Conservation (phyloP, 2,888 invertebrate species). For the Cryptophagus acutangulus region DNA sequence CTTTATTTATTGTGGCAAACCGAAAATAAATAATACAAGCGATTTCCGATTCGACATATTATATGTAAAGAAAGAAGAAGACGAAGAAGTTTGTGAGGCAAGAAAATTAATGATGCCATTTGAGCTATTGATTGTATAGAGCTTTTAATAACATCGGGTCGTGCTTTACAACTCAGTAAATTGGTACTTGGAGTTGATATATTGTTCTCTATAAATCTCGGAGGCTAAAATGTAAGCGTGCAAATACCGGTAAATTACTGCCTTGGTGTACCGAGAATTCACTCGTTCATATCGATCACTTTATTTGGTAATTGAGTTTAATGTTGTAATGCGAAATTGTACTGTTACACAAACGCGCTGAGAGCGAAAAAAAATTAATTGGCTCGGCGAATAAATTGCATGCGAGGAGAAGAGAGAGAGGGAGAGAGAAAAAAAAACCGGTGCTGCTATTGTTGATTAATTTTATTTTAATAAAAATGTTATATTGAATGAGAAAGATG, state of each 20-base stretch:
- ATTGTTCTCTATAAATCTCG: constrained; percentile 37
- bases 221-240: constrained; percentile 36
- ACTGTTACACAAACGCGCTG: no score
- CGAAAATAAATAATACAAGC: no score
- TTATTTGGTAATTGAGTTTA: constrained; percentile 35
- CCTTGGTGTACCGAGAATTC: constrained; percentile 35
- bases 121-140: constrained; percentile 38
- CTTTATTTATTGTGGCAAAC: no score
- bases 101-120: constrained; percentile 39
- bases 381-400: no score
- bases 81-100: constrained; percentile 33
- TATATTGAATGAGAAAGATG: no score
- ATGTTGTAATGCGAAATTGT: constrained; percentile 16
- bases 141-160: constrained; percentile 39
- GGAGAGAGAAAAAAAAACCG: no score
- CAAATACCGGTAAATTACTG: constrained; percentile 37
- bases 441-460: no score
- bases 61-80: no score
- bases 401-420: no score
- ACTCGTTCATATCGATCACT: constrained; percentile 36
- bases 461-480: no score
- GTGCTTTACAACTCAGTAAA: constrained; percentile 40
- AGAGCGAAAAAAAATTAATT: no score
- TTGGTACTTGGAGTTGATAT: constrained; percentile 38
- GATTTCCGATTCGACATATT: no score